Percentiles rank a stretch among this genome's conserved stretches.
These are phyloP conservation scores for Sander vitreus DNA, from an alignment of 2,113 vertebrate species.

Conservation along the genomic window DNA sequence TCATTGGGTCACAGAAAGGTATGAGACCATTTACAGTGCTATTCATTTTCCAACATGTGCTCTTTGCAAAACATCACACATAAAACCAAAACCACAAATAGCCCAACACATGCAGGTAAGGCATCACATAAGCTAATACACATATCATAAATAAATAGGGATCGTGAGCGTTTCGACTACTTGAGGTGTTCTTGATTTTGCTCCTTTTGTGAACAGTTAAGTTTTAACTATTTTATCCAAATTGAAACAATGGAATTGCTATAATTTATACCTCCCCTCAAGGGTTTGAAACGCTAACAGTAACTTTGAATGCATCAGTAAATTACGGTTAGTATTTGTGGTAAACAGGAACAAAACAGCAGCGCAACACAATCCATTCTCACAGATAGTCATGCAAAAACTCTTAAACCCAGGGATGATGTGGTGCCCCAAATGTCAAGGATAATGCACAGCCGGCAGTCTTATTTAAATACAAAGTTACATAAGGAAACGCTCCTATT, in stretches of 20 bases:
- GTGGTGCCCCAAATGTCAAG: conserved; percentile 19
- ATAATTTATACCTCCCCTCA: neutral
- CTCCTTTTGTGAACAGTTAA: neutral
- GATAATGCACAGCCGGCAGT: neutral
- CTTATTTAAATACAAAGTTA: neutral
- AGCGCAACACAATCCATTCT: conserved; percentile 30
- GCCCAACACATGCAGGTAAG: conserved; percentile 36
- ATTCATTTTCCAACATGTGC: neutral
- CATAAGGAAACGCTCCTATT: neutral
- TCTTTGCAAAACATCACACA: neutral
- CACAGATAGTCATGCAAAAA: conserved; percentile 47
- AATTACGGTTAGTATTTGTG: conserved; percentile 6
- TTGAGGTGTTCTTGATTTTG: neutral
- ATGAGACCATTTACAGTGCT: neutral
- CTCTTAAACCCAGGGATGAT: conserved; percentile 28
- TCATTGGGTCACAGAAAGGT: neutral
- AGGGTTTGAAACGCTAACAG: neutral
- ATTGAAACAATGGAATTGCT: neutral
- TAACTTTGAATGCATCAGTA: conserved; percentile 3
- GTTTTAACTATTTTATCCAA: neutral
- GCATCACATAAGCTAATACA: neutral
- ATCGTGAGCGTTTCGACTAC: neutral
- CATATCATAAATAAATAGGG: neutral
- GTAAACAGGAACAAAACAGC: neutral
- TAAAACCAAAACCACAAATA: neutral